These are phyloP conservation scores for Alcedo quadribrachys DNA, from an alignment of 2,797 vertebrate species.

Conservation along the genomic window DNA sequence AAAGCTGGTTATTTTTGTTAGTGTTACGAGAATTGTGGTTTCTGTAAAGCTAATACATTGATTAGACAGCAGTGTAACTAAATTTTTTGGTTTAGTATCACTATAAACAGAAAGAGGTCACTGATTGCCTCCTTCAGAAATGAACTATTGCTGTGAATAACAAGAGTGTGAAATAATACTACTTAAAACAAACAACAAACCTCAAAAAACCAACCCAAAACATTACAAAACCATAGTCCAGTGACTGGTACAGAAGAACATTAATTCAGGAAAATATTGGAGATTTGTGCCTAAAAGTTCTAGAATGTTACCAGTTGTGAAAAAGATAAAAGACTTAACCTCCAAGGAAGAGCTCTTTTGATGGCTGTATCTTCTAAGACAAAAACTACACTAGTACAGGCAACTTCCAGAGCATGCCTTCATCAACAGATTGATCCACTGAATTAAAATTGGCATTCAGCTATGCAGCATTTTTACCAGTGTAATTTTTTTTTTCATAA, in stretches of 20 bases:
- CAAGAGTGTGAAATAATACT: neutral
- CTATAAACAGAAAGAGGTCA: neutral
- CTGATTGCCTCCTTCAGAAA: neutral
- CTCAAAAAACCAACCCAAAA: neutral
- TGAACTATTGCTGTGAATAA: neutral
- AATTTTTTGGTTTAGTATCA: neutral
- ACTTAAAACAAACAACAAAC: neutral
- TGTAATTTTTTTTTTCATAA: constrained; percentile 46
- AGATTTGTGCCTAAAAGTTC: neutral
- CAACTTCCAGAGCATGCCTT: constrained; percentile 31
- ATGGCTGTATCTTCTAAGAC: neutral
- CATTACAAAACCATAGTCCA: neutral
- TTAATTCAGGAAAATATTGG: neutral
- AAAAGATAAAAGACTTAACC: neutral
- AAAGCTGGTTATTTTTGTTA: constrained; percentile 54
- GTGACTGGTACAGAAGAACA: neutral
- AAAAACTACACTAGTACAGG: neutral
- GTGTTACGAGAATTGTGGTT: constrained; percentile 23
- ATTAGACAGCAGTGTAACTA: neutral
- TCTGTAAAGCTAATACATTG: neutral
- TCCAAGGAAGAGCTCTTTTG: neutral
- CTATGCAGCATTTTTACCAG: constrained; percentile 55
- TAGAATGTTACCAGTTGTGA: neutral
- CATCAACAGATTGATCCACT: constrained; percentile 40
- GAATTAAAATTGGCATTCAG: constrained; percentile 12